phyloP scores from a whole-genome alignment of 2,797 vertebrate species.

The Sciaenops ocellatus region DNA sequence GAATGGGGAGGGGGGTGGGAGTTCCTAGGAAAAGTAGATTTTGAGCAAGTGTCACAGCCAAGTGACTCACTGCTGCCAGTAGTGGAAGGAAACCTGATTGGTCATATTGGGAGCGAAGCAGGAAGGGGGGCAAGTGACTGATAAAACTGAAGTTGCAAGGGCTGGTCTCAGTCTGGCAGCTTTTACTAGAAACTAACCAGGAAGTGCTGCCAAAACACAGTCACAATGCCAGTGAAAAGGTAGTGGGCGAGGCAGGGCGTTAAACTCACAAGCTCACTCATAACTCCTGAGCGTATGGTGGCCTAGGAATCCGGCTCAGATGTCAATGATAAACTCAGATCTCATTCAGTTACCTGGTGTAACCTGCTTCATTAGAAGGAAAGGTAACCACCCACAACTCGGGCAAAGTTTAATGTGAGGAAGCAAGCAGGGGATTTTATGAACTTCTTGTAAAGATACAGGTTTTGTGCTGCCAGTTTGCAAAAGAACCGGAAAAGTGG shows the following conservation, averaged over 20 bases:
- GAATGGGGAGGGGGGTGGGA: conserved; percentile 64
- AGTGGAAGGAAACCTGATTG: conserved; percentile 84
- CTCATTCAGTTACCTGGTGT: conserved; percentile 69
- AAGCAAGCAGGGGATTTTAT: conserved; percentile 64
- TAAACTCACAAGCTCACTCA: conserved; percentile 67
- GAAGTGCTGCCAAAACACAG: conserved; percentile 78
- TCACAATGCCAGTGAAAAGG: conserved; percentile 80
- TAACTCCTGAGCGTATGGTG: conserved; percentile 64
- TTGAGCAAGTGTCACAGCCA: conserved; percentile 68
- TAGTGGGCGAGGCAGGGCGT: conserved; percentile 81
- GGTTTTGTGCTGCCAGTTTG: conserved; percentile 11
- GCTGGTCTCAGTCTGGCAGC: conserved; percentile 66
- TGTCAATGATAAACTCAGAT: conserved; percentile 82
- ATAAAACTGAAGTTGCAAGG: conserved; percentile 82
- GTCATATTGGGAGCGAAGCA: conserved; percentile 77
- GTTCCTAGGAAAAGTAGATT: conserved; percentile 81
- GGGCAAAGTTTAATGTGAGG: conserved; percentile 75
- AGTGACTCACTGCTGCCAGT: conserved; percentile 81
- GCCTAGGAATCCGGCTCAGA: conserved; percentile 72
- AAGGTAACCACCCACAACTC: conserved; percentile 65
- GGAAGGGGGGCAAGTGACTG: conserved; percentile 84
- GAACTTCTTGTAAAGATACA: conserved; percentile 58
- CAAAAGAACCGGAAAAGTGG: conserved; percentile 3
- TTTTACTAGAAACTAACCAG: conserved; percentile 78
- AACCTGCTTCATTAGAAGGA: conserved; percentile 68